phyloP scores from a whole-genome alignment of 1,140 invertebrate genomes.

The Apis mellifera region Amel_HAv3.1 CM009936.2:7529501-7530000 shows the following conservation, averaged over 20 bases:
- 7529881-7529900: too few species aligned
- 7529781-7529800: background rate
- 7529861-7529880: too few species aligned
- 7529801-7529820: background rate
- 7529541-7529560: background rate
- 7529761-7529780: background rate
- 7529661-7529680: background rate
- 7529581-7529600: background rate
- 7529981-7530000: background rate
- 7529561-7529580: background rate
- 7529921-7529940: too few species aligned
- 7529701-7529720: background rate
- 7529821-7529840: background rate
- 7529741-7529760: too few species aligned
- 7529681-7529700: background rate
- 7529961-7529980: background rate
- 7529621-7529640: background rate
- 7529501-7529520: slow-evolving; percentile 28
- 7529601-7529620: background rate
- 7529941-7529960: background rate
- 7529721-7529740: background rate
- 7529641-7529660: background rate
- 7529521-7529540: background rate
- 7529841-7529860: too few species aligned
- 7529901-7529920: too few species aligned